A percentile compares a stretch with the other conserved stretches of the same genome.
These are phyloP conservation scores for Dinomys branickii DNA, from an alignment of 2,113 vertebrate species.

Conservation along the genomic window DNA sequence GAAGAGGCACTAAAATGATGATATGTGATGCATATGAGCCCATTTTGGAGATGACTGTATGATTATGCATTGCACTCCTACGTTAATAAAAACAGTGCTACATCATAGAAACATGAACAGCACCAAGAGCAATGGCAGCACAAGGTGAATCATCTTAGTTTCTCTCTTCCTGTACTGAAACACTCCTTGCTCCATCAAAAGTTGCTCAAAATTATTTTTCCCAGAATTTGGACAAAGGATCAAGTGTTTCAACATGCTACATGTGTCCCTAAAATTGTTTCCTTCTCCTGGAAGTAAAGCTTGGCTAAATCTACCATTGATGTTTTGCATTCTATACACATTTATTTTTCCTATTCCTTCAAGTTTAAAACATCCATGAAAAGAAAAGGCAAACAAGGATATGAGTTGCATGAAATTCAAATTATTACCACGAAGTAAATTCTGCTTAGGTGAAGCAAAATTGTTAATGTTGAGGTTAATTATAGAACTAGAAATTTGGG, in stretches of 20 bases:
- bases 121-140: rapidly evolving
- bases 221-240: background rate
- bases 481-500: background rate
- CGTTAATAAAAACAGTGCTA: background rate
- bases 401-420: constrained; percentile 22
- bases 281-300: background rate
- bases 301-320: rapidly evolving
- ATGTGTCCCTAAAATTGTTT: background rate
- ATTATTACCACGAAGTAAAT: background rate
- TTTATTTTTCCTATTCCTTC: background rate
- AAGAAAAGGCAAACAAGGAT: background rate
- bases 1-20: background rate
- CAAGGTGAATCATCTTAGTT: background rate
- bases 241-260: background rate
- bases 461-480: background rate
- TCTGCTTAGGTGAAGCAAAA: background rate
- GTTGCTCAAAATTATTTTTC: background rate
- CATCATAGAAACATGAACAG: background rate
- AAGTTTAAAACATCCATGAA: background rate
- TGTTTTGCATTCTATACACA: background rate
- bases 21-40: background rate
- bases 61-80: background rate
- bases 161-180: background rate
- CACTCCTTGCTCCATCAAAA: background rate
- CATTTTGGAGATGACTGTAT: background rate